Evolutionary conservation across 2,888 invertebrate species (phyloP).

Genomic region (Eupithecia dodoneata): DNA sequence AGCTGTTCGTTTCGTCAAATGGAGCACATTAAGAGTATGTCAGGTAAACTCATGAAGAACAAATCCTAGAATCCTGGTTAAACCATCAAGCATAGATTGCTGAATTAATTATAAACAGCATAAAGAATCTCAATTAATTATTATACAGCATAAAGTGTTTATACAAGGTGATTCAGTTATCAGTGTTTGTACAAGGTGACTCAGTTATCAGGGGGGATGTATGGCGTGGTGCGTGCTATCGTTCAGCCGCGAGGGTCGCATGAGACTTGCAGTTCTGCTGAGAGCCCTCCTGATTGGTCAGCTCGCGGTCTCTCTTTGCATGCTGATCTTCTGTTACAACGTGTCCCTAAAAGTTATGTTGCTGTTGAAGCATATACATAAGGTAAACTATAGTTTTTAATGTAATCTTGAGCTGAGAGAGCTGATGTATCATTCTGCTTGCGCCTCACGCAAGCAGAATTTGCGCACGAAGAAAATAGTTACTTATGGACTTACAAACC

Average conservation of each 20-base stretch:
- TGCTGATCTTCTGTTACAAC: constrained; percentile 79
- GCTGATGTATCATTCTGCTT: not conserved
- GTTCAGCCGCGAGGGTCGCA: constrained; percentile 70
- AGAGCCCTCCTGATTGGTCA: constrained; percentile 74
- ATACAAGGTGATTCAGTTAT: not conserved
- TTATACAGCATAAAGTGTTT: no score
- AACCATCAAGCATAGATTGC: not conserved
- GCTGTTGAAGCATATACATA: constrained; percentile 71
- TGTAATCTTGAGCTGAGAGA: not conserved
- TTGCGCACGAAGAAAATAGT: not conserved
- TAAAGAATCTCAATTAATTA: no score
- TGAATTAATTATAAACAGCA: not conserved
- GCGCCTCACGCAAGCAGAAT: not conserved
- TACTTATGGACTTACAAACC: not conserved
- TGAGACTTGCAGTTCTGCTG: constrained; percentile 69
- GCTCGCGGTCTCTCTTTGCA: constrained; percentile 67
- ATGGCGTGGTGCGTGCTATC: constrained; percentile 76
- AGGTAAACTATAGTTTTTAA: constrained; percentile 51
- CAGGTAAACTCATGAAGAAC: not conserved
- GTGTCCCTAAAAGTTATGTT: constrained; percentile 69
- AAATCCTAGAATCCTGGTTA: not conserved
- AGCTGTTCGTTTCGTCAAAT: not conserved
- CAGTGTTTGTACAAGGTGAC: not conserved
- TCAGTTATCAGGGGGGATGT: constrained; percentile 48
- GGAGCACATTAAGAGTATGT: not conserved